Percentiles rank a stretch among this genome's conserved stretches.
Conservation (phyloP, 2,113 vertebrate genomes). For the Fregetta grallaria region DNA sequence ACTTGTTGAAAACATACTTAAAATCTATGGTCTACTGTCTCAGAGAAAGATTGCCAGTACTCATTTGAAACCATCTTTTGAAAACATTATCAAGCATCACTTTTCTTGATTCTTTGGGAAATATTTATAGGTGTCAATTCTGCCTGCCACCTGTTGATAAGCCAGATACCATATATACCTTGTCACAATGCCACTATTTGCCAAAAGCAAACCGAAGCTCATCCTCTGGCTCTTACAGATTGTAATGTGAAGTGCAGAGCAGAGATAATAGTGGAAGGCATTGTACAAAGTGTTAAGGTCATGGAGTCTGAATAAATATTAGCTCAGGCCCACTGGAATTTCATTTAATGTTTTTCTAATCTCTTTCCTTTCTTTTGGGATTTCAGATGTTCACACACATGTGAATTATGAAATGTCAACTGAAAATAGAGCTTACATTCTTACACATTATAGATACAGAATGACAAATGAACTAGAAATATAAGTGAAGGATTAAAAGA, state of each 20-base stretch:
- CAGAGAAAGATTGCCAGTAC: neutral
- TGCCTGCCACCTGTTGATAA: constrained; percentile 7
- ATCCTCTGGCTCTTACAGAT: neutral
- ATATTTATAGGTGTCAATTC: neutral
- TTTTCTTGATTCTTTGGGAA: neutral
- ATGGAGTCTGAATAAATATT: constrained; percentile 33
- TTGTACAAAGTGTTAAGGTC: constrained; percentile 22
- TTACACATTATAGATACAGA: neutral
- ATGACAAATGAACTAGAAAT: neutral
- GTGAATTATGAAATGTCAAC: constrained; percentile 17
- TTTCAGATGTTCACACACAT: neutral
- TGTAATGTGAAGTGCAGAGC: neutral
- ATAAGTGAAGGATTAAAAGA: neutral
- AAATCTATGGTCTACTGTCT: neutral
- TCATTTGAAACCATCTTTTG: neutral
- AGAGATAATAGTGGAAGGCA: neutral
- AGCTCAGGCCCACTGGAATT: neutral
- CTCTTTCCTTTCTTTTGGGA: neutral
- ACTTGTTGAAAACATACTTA: neutral
- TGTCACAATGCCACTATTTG: neutral
- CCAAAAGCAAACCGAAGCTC: neutral
- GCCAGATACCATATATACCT: neutral
- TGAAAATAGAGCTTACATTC: neutral
- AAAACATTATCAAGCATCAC: neutral
- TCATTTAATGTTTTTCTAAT: constrained; percentile 32